Base-by-base conservation (phyloP, 1,140 invertebrate genomes). In the Pogonognathellus flavescens region DNA sequence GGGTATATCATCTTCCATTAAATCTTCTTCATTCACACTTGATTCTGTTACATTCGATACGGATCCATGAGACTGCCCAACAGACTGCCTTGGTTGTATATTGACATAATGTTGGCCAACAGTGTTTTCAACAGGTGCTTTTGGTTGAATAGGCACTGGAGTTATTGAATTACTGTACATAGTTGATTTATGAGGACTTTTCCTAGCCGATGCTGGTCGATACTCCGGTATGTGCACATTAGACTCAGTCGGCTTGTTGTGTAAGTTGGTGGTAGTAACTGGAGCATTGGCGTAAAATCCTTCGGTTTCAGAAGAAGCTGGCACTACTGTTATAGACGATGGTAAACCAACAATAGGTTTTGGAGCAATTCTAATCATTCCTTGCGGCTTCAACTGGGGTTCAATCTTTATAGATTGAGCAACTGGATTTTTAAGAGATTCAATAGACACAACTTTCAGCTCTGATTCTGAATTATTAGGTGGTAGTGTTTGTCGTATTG, bases 171-270 rank as follows among this genome's bases (percentile, higher is more conserved):
- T 66, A 14, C 20, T 66, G 22, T 76, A 76, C 70, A 76, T 76
- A 8, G 70, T 76, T 1, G 70, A 50, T 18, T 76, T 76, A 16
- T 76, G 70, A n/a, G 70, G 70, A 50, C 70, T 50, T 76, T 76
- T 76, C 18, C 70, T n/a, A 9, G 70, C 70, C n/a, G 70, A 76
- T 50, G 70, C 70, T 41, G 70, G 70, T 16, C 70, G 31, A 49
- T 14, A 13, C 1, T 14, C 9, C 31, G 66, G 66, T 7, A 70
- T 22, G 7, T 1, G n/a, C 22, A 20, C 0, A 20, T 0, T n/a
- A 20, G 16, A 10, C 4, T 5, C 59, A 20, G 18, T 5, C 59
- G 10, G 18, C 59, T 18, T n/a, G n/a, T n/a, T 22, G 6, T 22
- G 13, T 22, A 25, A n/a, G 8, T 11, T 41, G 66, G 31, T n/a